phyloP scores from a whole-genome alignment of 1,140 invertebrate genomes.

The Agrilus planipennis region DNA sequence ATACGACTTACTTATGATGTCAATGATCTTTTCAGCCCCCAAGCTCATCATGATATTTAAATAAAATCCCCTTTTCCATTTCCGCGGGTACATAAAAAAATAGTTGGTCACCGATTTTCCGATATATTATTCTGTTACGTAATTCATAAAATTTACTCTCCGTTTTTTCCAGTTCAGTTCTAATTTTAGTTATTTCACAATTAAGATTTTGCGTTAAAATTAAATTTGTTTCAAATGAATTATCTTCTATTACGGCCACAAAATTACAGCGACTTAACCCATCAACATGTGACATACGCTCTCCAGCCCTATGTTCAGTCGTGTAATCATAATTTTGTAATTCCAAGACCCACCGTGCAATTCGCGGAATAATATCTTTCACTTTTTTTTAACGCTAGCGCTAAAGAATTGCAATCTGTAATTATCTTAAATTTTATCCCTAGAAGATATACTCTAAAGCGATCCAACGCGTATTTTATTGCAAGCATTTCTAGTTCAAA shows the following conservation, averaged over 20 bases:
- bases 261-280: slow-evolving; percentile 9
- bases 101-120: slow-evolving; percentile 6
- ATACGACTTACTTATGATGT: slow-evolving; percentile 16
- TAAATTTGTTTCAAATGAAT: slow-evolving; percentile 6
- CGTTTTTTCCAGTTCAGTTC: slow-evolving; percentile 3
- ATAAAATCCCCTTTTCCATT: slow-evolving; percentile 18
- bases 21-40: slow-evolving; percentile 17
- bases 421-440: slow-evolving; percentile 35
- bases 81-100: slow-evolving; percentile 20
- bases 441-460: slow-evolving; percentile 36
- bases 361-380: slow-evolving; percentile 6
- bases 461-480: slow-evolving; percentile 35
- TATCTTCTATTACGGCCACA: slow-evolving; percentile 3
- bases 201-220: slow-evolving; percentile 6
- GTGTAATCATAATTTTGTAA: slow-evolving; percentile 16
- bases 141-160: slow-evolving; percentile 10
- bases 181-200: neutral
- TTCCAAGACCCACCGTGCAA: slow-evolving; percentile 19
- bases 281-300: slow-evolving; percentile 18
- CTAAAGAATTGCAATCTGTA: slow-evolving; percentile 22
- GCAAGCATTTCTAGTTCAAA: slow-evolving; percentile 39
- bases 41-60: slow-evolving; percentile 21
- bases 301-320: slow-evolving; percentile 14
- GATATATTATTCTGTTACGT: slow-evolving; percentile 8
- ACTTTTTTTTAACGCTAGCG: slow-evolving; percentile 5